These are phyloP conservation scores for Ameiurus melas DNA, from an alignment of 2,113 vertebrate species.

Conservation along the genomic window DNA sequence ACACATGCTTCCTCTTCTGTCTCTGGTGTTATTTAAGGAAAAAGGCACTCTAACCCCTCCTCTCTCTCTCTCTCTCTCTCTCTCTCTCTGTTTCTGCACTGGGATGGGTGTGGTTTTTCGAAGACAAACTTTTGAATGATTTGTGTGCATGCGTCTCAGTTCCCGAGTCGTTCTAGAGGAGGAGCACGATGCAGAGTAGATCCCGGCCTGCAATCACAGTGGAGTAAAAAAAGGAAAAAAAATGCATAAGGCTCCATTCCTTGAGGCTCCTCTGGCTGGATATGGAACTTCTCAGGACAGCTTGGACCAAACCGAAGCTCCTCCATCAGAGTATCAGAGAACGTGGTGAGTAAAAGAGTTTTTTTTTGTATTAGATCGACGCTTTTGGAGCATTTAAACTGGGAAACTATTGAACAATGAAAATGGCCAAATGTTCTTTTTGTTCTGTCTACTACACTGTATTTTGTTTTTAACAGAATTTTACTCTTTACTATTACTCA, in stretches of 20 bases:
- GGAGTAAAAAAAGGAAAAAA: constrained; percentile 29
- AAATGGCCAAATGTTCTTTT: not conserved
- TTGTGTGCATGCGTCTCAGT: constrained; percentile 68
- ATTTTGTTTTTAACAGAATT: not conserved
- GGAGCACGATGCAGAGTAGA: constrained; percentile 66
- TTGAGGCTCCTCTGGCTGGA: constrained; percentile 15
- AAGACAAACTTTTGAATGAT: constrained; percentile 77
- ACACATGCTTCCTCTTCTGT: constrained; percentile 69
- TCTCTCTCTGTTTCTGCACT: constrained; percentile 48
- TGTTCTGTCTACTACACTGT: not conserved
- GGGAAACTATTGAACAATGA: not conserved
- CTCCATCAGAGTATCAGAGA: not conserved
- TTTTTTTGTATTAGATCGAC: not conserved
- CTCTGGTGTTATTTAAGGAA: constrained; percentile 74
- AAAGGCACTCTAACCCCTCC: constrained; percentile 68
- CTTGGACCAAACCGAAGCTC: not conserved
- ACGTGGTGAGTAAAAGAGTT: constrained; percentile 17
- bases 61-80: constrained; percentile 51
- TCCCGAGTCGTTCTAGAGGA: constrained; percentile 67
- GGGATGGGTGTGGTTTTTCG: constrained; percentile 74
- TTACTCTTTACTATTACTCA: not conserved
- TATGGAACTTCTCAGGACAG: constrained; percentile 3
- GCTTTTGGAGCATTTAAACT: not conserved
- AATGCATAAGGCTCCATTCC: constrained; percentile 2
- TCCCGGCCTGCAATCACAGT: constrained; percentile 47